Evolutionary conservation across 2,797 vertebrate genomes (phyloP), one percentile per base, ranked within the genome.

Genomic region (Smutsia temminckii): DNA sequence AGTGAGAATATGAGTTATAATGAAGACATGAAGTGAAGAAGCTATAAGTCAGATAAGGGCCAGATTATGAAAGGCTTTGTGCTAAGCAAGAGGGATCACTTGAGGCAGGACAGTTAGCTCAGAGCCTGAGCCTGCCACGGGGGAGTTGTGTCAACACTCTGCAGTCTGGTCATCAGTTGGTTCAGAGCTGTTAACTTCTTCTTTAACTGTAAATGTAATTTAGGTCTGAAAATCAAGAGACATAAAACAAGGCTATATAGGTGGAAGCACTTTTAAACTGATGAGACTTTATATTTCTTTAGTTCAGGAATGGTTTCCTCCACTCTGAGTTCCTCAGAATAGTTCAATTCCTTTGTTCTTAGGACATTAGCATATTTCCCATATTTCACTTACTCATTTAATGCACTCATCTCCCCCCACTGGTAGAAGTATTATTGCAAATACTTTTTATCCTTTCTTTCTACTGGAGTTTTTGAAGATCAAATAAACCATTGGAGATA

Each of bases 401-500:
- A 79, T 34, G 75, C 13, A 91, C 16, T 49, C 20, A 61, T 85
- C 18, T 92, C 14, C 5, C 25, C 25, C 23, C 13, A 42, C n/a
- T 61, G 14, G 6, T 57, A 75, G 13, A 87, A 63, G n/a, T 57
- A 63, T 71, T 90, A 64, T 18, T n/a, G 34, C 7, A 93, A 55
- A 63, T 61, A 12, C 18, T 63, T 92, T 93, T 74, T 57, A 18
- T 83, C 25, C 29, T 96, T 68, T 23, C 5, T 79, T 59, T 68
- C 21, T 59, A 16, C 40, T 94, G 23, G 61, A 64, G 40, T 59
- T 83, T 86, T 63, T 74, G 6, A 81, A 89, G 25, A 84, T 51
- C 79, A 86, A 94, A 86, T 83, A 93, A 91, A 89, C 34, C 6
- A 57, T 14, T 71, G 51, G 61, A 79, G 13, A 79, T 86, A 86